phyloP scores from a whole-genome alignment of 2,888 invertebrate genomes.

The Melanargia galathea region DNA sequence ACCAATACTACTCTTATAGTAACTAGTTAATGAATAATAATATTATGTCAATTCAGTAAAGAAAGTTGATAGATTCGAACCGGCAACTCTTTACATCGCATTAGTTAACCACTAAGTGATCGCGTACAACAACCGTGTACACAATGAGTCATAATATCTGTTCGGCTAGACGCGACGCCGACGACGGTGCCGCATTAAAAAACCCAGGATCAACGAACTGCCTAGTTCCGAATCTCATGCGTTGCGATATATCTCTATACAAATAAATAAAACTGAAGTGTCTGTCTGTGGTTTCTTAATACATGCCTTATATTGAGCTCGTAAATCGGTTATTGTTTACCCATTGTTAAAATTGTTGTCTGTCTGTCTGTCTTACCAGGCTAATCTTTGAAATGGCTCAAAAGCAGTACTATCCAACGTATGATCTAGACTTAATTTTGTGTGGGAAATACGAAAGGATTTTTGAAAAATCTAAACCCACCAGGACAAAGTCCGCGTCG shows the following conservation, averaged over 20 bases:
- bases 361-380: no score
- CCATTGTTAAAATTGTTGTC: no score
- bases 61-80: neutral
- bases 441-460: no score
- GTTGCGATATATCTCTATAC: constrained; percentile 46
- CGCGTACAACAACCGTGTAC: constrained; percentile 32
- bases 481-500: neutral
- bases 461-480: neutral
- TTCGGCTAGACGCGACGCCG: constrained; percentile 53
- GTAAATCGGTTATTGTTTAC: no score
- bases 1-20: neutral
- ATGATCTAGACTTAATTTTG: no score
- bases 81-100: neutral
- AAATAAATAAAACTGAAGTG: neutral
- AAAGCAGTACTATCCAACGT: no score
- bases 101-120: neutral
- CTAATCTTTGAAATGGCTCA: no score
- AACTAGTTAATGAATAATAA: neutral
- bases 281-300: neutral
- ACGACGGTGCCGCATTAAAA: constrained; percentile 49
- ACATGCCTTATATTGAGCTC: neutral
- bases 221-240: constrained; percentile 64
- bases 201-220: constrained; percentile 72
- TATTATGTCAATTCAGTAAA: no score
- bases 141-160: constrained; percentile 51